phyloP scores from a whole-genome alignment of 2,797 vertebrate species.

The Pelobates cultripes region DNA sequence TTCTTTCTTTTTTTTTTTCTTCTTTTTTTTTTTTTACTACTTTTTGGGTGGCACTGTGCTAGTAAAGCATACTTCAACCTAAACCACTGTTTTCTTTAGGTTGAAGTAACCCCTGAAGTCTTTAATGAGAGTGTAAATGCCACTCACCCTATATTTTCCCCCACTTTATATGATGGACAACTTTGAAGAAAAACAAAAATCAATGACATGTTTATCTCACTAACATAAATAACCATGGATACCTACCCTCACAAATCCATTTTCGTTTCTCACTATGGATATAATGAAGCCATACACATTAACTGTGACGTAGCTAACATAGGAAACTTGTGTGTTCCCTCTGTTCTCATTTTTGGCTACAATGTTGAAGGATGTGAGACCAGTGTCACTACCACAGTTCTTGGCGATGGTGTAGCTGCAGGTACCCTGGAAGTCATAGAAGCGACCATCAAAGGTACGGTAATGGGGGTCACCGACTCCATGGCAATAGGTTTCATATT shows the following conservation, averaged over 20 bases:
- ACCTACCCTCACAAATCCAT: conserved; percentile 73
- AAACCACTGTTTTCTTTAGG: no score
- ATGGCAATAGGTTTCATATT: conserved; percentile 72
- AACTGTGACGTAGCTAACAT: conserved; percentile 62
- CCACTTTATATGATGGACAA: no score
- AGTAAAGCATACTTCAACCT: no score
- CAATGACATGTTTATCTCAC: no score
- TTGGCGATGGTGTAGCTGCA: conserved; percentile 79
- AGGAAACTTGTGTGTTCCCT: conserved; percentile 64
- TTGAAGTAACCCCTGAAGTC: no score
- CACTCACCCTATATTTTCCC: no score
- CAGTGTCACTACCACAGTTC: conserved; percentile 61
- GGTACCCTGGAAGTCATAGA: conserved; percentile 85
- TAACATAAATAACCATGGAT: background rate
- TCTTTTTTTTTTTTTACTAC: no score
- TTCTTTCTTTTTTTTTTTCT: no score
- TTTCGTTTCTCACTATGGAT: conserved; percentile 62
- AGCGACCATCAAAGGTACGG: conserved; percentile 79
- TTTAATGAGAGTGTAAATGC: no score
- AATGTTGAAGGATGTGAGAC: conserved; percentile 69
- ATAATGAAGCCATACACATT: conserved; percentile 60
- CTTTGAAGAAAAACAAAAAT: no score
- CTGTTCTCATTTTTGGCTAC: conserved; percentile 70
- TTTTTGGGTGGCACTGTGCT: no score
- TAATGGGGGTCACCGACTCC: conserved; percentile 85